Evolutionary conservation across 2,797 vertebrate species (phyloP), one percentile per base, ranked within the genome.

Genomic region (Sphenodon punctatus): DNA sequence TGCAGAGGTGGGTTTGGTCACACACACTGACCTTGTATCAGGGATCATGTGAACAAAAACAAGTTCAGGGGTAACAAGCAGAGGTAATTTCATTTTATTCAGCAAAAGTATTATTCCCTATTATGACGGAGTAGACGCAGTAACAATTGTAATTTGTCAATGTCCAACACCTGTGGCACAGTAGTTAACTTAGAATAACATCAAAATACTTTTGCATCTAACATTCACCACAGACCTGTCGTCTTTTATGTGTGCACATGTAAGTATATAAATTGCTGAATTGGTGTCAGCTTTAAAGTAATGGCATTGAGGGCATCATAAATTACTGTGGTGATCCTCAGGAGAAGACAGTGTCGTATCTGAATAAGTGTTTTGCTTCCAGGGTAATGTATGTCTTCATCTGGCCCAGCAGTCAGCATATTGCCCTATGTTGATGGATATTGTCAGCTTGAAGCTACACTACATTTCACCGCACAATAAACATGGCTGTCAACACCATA

Each of bases 381-480:
- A 96, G 97, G 95, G 97, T 99, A 99, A 99, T 98, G 97, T 97
- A 98, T 98, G 97, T 97, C 97, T 99, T 99, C 98, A 97, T 99
- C 97, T 98, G 97, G 97, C 97, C 97, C 96, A 97, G 97, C 97
- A 98, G 97, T 98, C 97, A 98, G 98, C 97, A 97, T 97, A 98
- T 98, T 97, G 97, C 97, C 97, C 95, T 81, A 87, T 92, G 96
- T 97, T 99, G 98, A 99, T 99, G 97, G 98, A 99, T 99, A 97
- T 97, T 98, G 98, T 98, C 97, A 97, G 96, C 96, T 96, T 96
- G 96, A 96, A 96, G 97, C 97, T 97, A 96, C 96, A 97, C 96
- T 97, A 97, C 98, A 98, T 99, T 98, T 99, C 97, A 98, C 97
- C 98, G 97, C 97, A 98, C 97, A 98, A 98, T 98, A 99, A 99